These are phyloP conservation scores for Dermochelys coriacea DNA, from an alignment of 2,797 vertebrate species.

Conservation along the genomic window DNA sequence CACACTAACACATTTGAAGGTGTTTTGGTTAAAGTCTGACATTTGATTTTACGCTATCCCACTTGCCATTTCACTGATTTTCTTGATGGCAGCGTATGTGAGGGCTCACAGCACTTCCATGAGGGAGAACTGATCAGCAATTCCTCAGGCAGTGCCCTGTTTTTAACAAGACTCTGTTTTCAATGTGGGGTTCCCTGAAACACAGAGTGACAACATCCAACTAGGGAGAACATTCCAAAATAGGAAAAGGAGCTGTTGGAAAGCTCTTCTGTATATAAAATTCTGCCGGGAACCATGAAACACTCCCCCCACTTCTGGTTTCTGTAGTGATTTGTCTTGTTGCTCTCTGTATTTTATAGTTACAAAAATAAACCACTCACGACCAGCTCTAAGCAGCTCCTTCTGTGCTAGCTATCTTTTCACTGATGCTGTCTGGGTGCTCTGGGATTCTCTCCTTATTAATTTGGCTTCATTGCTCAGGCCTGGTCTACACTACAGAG, in stretches of 20 bases:
- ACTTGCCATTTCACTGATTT: neutral
- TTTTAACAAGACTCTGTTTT: neutral
- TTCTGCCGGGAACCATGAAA: neutral
- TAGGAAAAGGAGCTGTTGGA: neutral
- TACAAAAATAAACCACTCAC: neutral
- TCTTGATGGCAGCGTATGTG: neutral
- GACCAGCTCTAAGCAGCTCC: neutral
- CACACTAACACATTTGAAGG: neutral
- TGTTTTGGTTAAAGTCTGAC: neutral
- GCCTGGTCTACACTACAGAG: too few species aligned
- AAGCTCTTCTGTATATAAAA: neutral
- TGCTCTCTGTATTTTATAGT: neutral
- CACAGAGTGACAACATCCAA: accelerated
- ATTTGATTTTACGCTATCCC: neutral
- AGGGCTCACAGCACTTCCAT: too few species aligned
- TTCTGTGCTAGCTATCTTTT: too few species aligned
- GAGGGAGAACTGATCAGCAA: neutral
- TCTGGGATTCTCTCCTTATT: neutral
- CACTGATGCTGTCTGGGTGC: neutral
- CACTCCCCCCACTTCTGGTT: too few species aligned
- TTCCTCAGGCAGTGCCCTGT: neutral
- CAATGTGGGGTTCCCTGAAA: accelerated
- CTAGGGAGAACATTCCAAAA: neutral
- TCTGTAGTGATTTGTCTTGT: neutral
- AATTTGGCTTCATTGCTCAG: neutral